Evolutionary conservation across 2,888 invertebrate genomes (phyloP).

Genomic region (Brachypterus glaber): DNA sequence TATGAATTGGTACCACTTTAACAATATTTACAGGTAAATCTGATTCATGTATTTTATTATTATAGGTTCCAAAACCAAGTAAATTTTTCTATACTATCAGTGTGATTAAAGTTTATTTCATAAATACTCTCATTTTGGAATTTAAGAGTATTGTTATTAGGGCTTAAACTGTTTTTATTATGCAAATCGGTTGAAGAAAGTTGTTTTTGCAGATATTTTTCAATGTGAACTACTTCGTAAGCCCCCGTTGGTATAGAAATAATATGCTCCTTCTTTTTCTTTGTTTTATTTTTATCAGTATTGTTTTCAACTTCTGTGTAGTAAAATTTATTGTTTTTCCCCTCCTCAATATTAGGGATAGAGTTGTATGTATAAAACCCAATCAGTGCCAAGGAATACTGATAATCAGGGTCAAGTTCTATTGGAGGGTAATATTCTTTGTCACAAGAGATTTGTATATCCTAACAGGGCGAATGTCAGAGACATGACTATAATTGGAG

Average conservation of each 20-base stretch:
- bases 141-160: conserved; percentile 1
- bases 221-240: conserved; percentile 7
- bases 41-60: conserved; percentile 2
- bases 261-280: neutral
- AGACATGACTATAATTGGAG: too few relatives aligned
- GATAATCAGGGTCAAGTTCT: conserved; percentile 8
- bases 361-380: conserved; percentile 12
- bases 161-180: too few relatives aligned
- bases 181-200: neutral
- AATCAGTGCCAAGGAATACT: conserved; percentile 12
- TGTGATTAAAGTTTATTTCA: neutral
- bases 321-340: conserved; percentile 12
- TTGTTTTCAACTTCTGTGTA: too few relatives aligned
- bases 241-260: conserved; percentile 5
- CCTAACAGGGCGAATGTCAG: too few relatives aligned
- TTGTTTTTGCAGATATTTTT: conserved; percentile 1
- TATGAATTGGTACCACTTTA: neutral
- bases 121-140: neutral
- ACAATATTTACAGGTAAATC: conserved; percentile 1
- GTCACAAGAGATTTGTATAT: too few relatives aligned
- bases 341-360: conserved; percentile 11
- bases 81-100: conserved; percentile 2
- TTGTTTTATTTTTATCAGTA: too few relatives aligned
- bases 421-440: conserved; percentile 15
- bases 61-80: too few relatives aligned